Evolutionary conservation across 2,113 vertebrate species (phyloP).

Genomic region (Nyctibius bracteatus): DNA sequence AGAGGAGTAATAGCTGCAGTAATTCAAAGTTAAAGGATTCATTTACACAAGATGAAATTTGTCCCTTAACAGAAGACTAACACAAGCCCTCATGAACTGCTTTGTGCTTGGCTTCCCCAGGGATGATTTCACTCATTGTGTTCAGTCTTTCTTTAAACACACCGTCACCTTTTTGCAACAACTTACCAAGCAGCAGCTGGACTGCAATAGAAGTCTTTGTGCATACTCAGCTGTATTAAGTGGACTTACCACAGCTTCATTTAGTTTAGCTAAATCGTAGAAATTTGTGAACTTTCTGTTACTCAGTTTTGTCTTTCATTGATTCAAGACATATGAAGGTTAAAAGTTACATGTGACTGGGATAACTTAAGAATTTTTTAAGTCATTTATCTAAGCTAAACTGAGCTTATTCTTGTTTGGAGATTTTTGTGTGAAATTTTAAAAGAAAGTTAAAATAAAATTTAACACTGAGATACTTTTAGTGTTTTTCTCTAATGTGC

Average conservation of each 20-base stretch:
- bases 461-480: neutral
- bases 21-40: slow-evolving; percentile 27
- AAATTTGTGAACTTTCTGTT: neutral
- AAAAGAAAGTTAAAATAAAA: neutral
- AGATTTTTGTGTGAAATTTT: neutral
- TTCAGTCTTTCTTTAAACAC: neutral
- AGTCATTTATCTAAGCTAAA: neutral
- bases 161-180: neutral
- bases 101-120: slow-evolving; percentile 11
- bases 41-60: neutral
- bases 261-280: neutral
- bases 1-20: neutral
- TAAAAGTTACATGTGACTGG: neutral
- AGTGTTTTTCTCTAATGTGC: neutral
- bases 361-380: neutral
- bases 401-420: neutral
- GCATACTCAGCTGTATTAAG: neutral
- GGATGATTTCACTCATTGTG: neutral
- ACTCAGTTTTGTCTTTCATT: neutral
- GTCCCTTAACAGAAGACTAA: neutral
- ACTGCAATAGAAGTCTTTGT: neutral
- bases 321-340: neutral
- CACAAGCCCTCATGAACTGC: neutral
- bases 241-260: neutral
- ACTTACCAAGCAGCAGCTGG: neutral